Evolutionary conservation across 2,888 invertebrate species (phyloP), one percentile per base, ranked within the genome.

Genomic region (Nomada goodeniana): DNA sequence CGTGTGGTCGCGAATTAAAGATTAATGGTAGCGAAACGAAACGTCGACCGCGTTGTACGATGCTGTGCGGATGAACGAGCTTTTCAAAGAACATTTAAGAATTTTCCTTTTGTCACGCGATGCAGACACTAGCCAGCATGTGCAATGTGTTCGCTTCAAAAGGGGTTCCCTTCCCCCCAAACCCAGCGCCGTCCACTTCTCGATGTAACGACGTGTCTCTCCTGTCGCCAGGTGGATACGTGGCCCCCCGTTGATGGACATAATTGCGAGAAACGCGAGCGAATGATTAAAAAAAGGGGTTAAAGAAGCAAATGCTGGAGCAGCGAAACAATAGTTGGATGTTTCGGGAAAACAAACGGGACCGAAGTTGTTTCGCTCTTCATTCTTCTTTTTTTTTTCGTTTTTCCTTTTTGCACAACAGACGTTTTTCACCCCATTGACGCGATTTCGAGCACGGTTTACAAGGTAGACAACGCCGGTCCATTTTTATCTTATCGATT

Each of bases 401-500:
- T 53, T 23, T n/a, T 18, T n/a, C 42, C 63, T 63, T 20, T 47
- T 42, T n/a, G 10, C 18, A 10, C 36, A 36, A 36, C 36, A 36
- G 36, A 36, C 36, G 36, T 7, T 36, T 36, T 36, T 36, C 36
- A 36, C 7, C 36, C 36, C 36, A 36, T 36, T 36, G 44, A 20
- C 13, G 42, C 23, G 65, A 67, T 65, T 63, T 73, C 52, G 29
- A 65, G 18, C 64, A 42, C 55, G 67, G 77, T 67, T 76, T 52
- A 36, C 65, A 36, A 36, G 29, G 20, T n/a, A n/a, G 50, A 18
- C 44, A 50, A 75, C 55, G 11, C 42, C 77, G 44, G 53, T 26
- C 68, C 52, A 29, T 63, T 77, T 50, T 29, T 55, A 63, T 69
- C 61, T 68, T 29, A 79, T 79, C 78, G 79, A 61, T 79, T 69